A percentile compares a stretch with the other conserved stretches of the same genome.
phyloP scores from a whole-genome alignment of 2,797 vertebrate genomes.

The Smutsia temminckii region DNA sequence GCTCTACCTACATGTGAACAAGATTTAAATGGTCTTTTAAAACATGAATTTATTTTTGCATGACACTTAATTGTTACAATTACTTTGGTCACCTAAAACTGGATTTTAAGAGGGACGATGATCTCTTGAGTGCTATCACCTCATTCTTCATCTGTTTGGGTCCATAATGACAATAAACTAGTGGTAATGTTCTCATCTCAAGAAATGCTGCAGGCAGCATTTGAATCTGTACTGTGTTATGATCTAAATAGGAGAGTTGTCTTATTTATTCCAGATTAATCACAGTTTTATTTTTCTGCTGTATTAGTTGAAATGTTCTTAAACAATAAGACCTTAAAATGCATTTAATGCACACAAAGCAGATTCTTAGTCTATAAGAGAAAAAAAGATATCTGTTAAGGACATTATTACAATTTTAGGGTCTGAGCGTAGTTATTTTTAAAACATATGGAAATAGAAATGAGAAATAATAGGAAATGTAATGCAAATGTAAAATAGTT shows the following conservation, averaged over 20 bases:
- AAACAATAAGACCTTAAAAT: constrained; percentile 62
- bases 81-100: background rate
- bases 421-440: constrained; percentile 73
- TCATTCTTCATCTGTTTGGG: background rate
- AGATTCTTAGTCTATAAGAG: constrained; percentile 73
- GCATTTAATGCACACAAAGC: constrained; percentile 69
- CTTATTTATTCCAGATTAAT: constrained; percentile 11
- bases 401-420: constrained; percentile 72
- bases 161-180: background rate
- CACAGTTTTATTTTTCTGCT: background rate
- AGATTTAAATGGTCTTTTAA: background rate
- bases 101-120: background rate
- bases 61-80: background rate
- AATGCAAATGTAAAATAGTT: constrained; percentile 70
- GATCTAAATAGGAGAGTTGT: background rate
- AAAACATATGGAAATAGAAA: constrained; percentile 77
- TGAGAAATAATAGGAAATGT: constrained; percentile 76
- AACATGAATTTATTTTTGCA: background rate
- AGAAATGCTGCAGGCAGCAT: background rate
- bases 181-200: background rate
- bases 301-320: background rate
- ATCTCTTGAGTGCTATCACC: background rate
- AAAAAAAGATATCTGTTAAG: constrained; percentile 77
- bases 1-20: background rate
- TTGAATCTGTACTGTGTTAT: background rate